Conservation (phyloP, 2,113 vertebrate genomes). For the Gopherus evgoodei region DNA sequence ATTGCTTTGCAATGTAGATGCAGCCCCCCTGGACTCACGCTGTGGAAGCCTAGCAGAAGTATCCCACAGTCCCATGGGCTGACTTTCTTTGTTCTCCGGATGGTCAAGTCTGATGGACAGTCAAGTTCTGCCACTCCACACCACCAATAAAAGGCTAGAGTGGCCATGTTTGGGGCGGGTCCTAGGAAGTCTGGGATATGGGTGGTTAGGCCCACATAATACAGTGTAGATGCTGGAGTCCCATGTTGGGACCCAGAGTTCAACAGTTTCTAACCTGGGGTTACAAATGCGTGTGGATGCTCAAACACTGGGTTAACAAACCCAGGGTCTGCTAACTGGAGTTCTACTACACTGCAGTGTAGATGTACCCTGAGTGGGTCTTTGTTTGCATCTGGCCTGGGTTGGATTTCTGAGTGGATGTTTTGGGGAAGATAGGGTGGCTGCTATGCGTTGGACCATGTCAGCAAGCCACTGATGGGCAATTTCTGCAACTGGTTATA, state of each 20-base stretch:
- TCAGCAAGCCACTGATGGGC: neutral
- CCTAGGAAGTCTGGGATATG: neutral
- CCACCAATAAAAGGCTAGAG: neutral
- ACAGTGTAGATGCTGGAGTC: neutral
- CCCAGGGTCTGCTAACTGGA: too few relatives aligned
- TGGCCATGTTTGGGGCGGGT: neutral
- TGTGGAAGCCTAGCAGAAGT: neutral
- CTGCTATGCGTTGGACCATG: rapidly evolving
- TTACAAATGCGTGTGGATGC: neutral
- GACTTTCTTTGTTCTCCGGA: neutral
- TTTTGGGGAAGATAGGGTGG: slow-evolving; percentile 29
- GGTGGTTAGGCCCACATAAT: neutral
- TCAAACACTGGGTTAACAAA: neutral
- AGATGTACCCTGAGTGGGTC: slow-evolving; percentile 42
- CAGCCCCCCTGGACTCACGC: neutral
- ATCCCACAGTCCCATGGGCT: neutral
- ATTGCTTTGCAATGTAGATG: neutral
- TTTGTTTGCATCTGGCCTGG: slow-evolving; percentile 32
- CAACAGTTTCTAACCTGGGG: neutral
- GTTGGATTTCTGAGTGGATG: slow-evolving; percentile 31
- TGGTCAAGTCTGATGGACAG: neutral
- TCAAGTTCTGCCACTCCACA: neutral
- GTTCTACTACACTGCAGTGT: neutral
- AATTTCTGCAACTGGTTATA: neutral
- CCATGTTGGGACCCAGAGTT: neutral